Base-by-base conservation (phyloP, 2,113 vertebrate genomes). In the Scortum barcoo region DNA sequence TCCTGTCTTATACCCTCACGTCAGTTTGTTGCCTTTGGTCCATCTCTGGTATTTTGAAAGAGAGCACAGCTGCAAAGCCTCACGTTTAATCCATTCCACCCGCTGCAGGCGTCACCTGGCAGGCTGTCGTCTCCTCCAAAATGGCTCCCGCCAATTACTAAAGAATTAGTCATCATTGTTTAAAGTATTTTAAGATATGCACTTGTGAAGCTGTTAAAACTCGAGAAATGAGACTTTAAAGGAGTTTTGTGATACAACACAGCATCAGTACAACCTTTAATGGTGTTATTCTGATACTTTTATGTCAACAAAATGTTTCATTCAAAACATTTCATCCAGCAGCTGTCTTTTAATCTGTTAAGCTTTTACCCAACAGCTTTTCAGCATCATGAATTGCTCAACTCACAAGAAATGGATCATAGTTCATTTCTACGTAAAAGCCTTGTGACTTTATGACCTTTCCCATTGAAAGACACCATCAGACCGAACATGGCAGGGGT, bases 1-100 rank as follows among this genome's bases (percentile, higher is more conserved):
- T 85, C 76, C 66, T 75, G 86, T 87, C 84, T 72, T 36, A 68
- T 38, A 79, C 22, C 10, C 79, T 83, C 68, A 42, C 12, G 14
- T 88, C 87, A 87, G 1, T 36, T 24, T 22, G 42, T 83, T 66
- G 88, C 90, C 85, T 86, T 86, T 84, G 85, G 92, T 89, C 57
- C 56, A 51, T 72, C 30, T 36, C 17, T 54, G 68, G 20, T 70
- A 71, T 85, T 91, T 89, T 88, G 22, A 80, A 78, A 74, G n/a
- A 1, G 73, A 87, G 33, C 79, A 40, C 88, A 92, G 88, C 89
- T 93, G 88, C 68, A 61, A 46, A 79, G 33, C 0, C 20, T 1
- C 7, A 7, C 2, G 9, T 68, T 69, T 61, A 63, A 76, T 76
- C 40, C 0, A 0, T 36, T 62, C 40, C 61, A 46, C 51, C 48